These are phyloP conservation scores for Propsilocerus akamusi DNA, from an alignment of 1,140 invertebrate species.

Conservation along the genomic window DNA sequence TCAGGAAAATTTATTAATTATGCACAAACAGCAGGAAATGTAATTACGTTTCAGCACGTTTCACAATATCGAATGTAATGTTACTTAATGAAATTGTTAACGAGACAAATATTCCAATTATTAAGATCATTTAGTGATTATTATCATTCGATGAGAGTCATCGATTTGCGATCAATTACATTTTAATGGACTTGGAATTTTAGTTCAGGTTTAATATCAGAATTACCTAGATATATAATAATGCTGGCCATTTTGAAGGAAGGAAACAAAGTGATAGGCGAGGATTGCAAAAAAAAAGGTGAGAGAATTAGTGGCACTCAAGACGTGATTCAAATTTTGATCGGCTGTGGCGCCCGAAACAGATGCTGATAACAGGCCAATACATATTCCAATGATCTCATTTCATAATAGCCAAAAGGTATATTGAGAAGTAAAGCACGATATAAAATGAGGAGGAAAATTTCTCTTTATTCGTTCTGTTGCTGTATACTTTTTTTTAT, in stretches of 20 bases:
- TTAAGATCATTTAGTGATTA: too few relatives aligned
- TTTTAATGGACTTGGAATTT: background rate
- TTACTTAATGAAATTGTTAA: too few relatives aligned
- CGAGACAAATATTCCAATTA: too few relatives aligned
- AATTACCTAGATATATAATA: too few relatives aligned
- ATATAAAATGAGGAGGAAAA: constrained; percentile 2
- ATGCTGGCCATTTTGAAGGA: too few relatives aligned
- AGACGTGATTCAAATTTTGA: background rate
- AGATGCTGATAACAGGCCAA: background rate
- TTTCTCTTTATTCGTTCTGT: background rate
- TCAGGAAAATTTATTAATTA: too few relatives aligned
- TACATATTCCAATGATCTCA: background rate
- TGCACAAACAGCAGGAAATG: too few relatives aligned
- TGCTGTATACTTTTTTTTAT: background rate
- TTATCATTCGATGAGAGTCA: too few relatives aligned
- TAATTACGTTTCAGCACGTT: too few relatives aligned
- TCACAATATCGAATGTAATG: too few relatives aligned
- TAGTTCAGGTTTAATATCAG: background rate
- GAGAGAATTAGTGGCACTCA: background rate
- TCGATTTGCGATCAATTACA: constrained; percentile 4
- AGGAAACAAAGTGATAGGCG: too few relatives aligned
- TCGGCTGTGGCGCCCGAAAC: background rate
- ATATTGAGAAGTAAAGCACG: background rate
- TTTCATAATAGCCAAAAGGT: background rate
- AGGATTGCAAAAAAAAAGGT: too few relatives aligned